These are phyloP conservation scores for Oncorhynchus clarkii DNA, from an alignment of 2,113 vertebrate species.

Conservation along the genomic window DNA sequence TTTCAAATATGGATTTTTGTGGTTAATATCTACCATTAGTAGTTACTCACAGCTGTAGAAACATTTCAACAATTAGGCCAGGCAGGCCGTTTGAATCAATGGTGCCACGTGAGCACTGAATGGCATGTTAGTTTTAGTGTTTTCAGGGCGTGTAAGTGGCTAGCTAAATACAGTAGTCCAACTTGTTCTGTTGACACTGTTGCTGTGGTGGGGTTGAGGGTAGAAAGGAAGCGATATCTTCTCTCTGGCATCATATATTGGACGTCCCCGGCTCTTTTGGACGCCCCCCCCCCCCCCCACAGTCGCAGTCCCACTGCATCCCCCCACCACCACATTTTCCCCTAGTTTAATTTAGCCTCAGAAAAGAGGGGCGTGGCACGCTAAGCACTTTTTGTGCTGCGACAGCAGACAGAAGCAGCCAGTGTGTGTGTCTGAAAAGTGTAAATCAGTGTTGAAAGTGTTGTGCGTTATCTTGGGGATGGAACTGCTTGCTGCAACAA, in stretches of 20 bases:
- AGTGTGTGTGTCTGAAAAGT: background rate
- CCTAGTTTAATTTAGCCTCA: background rate
- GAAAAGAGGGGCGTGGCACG: background rate
- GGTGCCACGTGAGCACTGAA: background rate
- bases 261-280: too few species aligned
- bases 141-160: background rate
- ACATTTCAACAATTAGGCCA: slow-evolving; percentile 3
- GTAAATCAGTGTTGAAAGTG: slow-evolving; percentile 1
- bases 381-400: slow-evolving; percentile 18
- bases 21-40: slow-evolving; percentile 3
- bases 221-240: background rate
- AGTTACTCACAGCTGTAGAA: background rate
- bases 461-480: slow-evolving; percentile 2
- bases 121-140: background rate
- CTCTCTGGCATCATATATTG: background rate
- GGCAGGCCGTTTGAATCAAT: background rate
- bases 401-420: slow-evolving; percentile 3
- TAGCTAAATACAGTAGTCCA: background rate
- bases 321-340: slow-evolving; percentile 1
- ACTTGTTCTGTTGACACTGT: background rate
- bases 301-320: background rate
- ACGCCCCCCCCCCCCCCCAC: too few species aligned
- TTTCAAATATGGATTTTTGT: background rate
- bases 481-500: slow-evolving; percentile 26
- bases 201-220: background rate